Conservation (phyloP, 2,797 vertebrate genomes). For the Decapterus maruadsi region DNA sequence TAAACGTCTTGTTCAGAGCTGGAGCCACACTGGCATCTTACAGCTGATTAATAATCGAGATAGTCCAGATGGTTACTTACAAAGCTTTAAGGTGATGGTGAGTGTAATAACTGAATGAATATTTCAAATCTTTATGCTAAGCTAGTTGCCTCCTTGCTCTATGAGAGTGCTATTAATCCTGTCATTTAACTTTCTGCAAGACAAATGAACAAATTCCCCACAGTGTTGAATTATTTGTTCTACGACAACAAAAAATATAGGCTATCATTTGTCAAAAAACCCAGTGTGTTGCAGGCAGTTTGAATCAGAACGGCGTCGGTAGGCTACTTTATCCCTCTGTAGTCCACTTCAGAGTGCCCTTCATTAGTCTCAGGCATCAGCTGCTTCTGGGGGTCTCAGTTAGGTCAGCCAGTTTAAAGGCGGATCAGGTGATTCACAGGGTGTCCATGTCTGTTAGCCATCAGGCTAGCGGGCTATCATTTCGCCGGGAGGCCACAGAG, state of each 20-base stretch:
- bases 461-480: conserved; percentile 71
- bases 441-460: conserved; percentile 76
- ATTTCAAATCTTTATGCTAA: background rate
- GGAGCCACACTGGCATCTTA: background rate
- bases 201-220: background rate
- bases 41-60: background rate
- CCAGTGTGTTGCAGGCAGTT: background rate
- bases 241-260: background rate
- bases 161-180: background rate
- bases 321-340: background rate
- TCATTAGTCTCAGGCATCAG: conserved; percentile 68
- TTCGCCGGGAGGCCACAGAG: conserved; percentile 66
- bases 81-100: background rate
- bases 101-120: background rate
- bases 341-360: conserved; percentile 51
- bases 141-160: background rate
- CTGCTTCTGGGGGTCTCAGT: conserved; percentile 71
- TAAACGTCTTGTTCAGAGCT: background rate
- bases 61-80: background rate
- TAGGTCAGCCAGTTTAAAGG: conserved; percentile 74
- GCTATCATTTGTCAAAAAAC: background rate
- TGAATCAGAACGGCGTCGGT: background rate
- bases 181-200: background rate
- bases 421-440: conserved; percentile 80
- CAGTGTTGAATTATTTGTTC: no score